Evolutionary conservation across 1,140 invertebrate species (phyloP).

Genomic region (Drosophila miranda): DNA sequence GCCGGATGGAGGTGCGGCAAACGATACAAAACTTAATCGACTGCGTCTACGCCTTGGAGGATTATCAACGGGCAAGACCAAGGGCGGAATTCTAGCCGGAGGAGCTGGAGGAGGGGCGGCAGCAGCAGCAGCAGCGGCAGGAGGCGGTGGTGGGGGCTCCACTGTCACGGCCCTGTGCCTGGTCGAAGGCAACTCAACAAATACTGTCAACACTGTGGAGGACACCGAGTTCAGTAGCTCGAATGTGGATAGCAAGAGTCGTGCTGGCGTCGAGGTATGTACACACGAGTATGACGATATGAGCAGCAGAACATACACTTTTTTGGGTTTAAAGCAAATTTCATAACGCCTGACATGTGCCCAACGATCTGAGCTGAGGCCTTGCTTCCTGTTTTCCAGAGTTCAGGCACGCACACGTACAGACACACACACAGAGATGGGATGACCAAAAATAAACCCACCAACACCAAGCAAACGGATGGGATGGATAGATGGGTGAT

Average conservation of each 20-base stretch:
- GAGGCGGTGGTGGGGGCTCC: neutral
- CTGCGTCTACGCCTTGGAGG: slow-evolving; percentile 78
- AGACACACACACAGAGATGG: slow-evolving; percentile 11
- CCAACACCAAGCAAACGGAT: neutral
- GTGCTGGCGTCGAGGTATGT: slow-evolving; percentile 75
- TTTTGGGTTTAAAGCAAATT: slow-evolving; percentile 63
- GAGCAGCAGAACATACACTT: slow-evolving; percentile 22
- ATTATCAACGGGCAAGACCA: slow-evolving; percentile 70
- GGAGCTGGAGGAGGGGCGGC: slow-evolving; percentile 19
- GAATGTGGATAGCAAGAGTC: slow-evolving; percentile 80
- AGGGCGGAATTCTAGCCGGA: slow-evolving; percentile 31
- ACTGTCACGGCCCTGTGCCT: slow-evolving; percentile 83
- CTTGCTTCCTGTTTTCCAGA: slow-evolving; percentile 63
- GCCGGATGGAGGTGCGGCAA: slow-evolving; percentile 57
- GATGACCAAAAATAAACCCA: slow-evolving; percentile 55
- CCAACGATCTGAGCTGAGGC: slow-evolving; percentile 67
- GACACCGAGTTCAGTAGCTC: slow-evolving; percentile 83
- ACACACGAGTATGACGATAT: slow-evolving; percentile 2
- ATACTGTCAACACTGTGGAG: slow-evolving; percentile 86
- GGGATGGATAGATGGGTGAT: too few species aligned
- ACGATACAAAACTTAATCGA: slow-evolving; percentile 77
- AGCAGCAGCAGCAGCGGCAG: slow-evolving; percentile 20
- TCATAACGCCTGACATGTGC: slow-evolving; percentile 79
- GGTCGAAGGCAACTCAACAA: slow-evolving; percentile 87
- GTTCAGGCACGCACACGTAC: slow-evolving; percentile 39